These are phyloP conservation scores for Anastatus disparis DNA, from an alignment of 1,140 invertebrate genomes.

Conservation along the genomic window DNA sequence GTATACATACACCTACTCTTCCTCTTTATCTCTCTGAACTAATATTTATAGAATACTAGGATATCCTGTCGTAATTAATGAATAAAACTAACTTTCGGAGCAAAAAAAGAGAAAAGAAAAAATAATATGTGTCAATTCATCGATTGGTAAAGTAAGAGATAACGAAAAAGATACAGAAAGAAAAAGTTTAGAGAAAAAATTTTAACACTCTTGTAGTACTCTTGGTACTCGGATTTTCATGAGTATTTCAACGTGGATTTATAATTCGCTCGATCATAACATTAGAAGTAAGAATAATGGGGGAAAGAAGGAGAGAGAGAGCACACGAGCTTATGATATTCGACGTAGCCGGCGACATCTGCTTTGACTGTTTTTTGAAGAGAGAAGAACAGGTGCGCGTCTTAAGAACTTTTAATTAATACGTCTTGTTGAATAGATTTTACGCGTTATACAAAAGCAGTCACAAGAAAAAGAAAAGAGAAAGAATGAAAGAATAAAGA, in stretches of 20 bases:
- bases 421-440: constrained; percentile 24
- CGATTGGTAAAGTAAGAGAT: constrained; percentile 1
- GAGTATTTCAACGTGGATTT: not conserved
- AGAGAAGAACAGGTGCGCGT: constrained; percentile 40
- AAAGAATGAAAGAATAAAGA: constrained; percentile 52
- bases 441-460: too few species aligned
- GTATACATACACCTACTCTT: too few species aligned
- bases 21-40: too few species aligned
- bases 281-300: not conserved
- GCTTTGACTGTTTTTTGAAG: constrained; percentile 28
- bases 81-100: not conserved
- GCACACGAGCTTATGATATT: constrained; percentile 16
- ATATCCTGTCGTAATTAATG: constrained; percentile 3
- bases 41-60: not conserved
- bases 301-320: not conserved
- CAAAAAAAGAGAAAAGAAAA: not conserved
- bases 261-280: constrained; percentile 8
- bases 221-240: not conserved
- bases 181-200: not conserved
- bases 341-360: constrained; percentile 27
- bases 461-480: constrained; percentile 7
- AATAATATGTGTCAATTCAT: constrained; percentile 6
- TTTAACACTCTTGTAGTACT: not conserved
- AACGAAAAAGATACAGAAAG: not conserved
- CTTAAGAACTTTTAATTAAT: constrained; percentile 61